Evolutionary conservation across 2,113 vertebrate genomes (phyloP).

Genomic region (Thalassoma bifasciatum): DNA sequence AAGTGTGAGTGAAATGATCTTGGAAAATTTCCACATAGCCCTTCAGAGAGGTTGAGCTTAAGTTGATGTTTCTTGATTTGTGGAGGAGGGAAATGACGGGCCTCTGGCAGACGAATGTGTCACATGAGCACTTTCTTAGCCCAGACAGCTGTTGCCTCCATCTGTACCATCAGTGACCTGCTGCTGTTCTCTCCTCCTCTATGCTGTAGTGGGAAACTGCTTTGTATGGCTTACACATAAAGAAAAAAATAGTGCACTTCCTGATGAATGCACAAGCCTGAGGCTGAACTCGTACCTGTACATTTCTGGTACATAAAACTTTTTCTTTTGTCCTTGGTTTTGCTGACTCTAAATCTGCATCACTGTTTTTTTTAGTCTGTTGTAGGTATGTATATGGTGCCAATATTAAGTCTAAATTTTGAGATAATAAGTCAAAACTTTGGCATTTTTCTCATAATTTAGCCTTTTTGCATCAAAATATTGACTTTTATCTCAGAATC

Average conservation of each 20-base stretch:
- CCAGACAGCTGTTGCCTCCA: constrained; percentile 64
- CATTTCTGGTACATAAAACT: not conserved
- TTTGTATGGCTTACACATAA: not conserved
- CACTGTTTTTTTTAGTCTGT: too few species aligned
- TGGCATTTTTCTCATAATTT: too few species aligned
- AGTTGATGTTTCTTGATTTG: constrained; percentile 44
- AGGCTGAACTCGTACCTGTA: not conserved
- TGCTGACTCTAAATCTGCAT: too few species aligned
- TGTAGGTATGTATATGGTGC: too few species aligned
- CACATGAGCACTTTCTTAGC: constrained; percentile 56
- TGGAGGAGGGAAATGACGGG: constrained; percentile 46
- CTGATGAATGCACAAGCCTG: not conserved
- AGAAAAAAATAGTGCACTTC: not conserved
- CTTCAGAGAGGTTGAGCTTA: constrained; percentile 31
- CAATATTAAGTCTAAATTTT: too few species aligned
- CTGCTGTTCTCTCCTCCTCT: constrained; percentile 13
- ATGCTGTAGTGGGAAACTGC: not conserved
- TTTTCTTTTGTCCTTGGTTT: too few species aligned
- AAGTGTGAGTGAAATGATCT: constrained; percentile 30
- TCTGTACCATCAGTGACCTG: constrained; percentile 55
- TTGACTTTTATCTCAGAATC: too few species aligned
- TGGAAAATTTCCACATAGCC: constrained; percentile 35
- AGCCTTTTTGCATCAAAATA: too few species aligned
- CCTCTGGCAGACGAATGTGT: constrained; percentile 36
- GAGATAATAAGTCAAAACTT: too few species aligned